Evolutionary conservation across 2,113 vertebrate genomes (phyloP), one percentile per base, ranked within the genome.

Genomic region (Poeciliopsis turrubarensis): DNA sequence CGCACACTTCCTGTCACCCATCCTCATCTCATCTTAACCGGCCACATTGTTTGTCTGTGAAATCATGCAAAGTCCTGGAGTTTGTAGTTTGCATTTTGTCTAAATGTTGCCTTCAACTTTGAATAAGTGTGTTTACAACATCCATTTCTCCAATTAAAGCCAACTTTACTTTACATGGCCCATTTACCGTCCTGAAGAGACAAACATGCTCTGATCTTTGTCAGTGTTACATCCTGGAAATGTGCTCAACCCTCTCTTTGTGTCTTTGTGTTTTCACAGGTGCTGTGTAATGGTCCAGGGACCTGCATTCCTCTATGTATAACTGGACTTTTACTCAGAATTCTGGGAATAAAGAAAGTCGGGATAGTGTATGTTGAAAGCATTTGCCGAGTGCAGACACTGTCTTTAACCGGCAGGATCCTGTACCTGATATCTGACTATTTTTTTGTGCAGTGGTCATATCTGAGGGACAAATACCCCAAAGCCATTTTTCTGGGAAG

Each of bases 261-360:
- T 47, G 17, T 47, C 44, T 47, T 15, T 30, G 9, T 78, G 14
- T 75, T 90, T 89, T 95, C 95, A 62, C 89, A 99, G 98, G 94
- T 99, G 87, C 79, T 99, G 89, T 98, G 97, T 92, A 99, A 99
- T 1, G 97, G 98, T 61, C 97, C 98, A 0, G 98, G 98, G 70
- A 99, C 98, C 0, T 99, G 97, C 57, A 91, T 98, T 80, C 98
- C 98, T 44, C 84, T 98, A 57, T 98, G 97, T 80, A 13, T 91
- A 54, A 95, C 95, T 32, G 96, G 93, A 68, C 90, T 98, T 77
- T 93, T 98, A 12, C 95, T 98, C 17, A 95, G 95, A 62, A 89
- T 97, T 70, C 87, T 98, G 60, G 95, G 95, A 86, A 71, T 98
- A 72, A 98, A 98, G 94, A 97, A 93, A 90, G 92, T 97, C 62